Conservation (phyloP, 1,140 invertebrate species). For the Drosophila persimilis region DNA sequence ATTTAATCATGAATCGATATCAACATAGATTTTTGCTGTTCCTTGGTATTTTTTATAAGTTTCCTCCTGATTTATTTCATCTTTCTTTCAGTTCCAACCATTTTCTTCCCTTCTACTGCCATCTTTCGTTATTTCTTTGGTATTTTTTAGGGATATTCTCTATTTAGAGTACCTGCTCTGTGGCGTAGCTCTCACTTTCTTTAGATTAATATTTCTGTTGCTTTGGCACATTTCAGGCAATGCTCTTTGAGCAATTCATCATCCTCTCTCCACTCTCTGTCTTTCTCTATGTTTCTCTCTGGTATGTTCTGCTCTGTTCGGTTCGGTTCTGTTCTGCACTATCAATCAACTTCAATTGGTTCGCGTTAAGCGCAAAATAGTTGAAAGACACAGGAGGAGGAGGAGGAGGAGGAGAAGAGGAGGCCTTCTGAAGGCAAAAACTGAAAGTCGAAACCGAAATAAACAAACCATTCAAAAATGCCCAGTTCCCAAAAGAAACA, state of each 20-base stretch:
- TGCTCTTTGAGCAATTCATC: slow-evolving; percentile 14
- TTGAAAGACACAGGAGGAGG: slow-evolving; percentile 28
- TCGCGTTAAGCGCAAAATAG: slow-evolving; percentile 74
- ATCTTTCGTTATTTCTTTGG: too few relatives aligned
- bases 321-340: slow-evolving; percentile 11
- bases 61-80: too few relatives aligned
- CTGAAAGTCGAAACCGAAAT: slow-evolving; percentile 43
- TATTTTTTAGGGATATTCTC: too few relatives aligned
- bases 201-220: slow-evolving; percentile 15
- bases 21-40: too few relatives aligned
- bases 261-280: not conserved
- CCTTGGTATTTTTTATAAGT: too few relatives aligned
- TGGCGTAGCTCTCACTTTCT: not conserved
- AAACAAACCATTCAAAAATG: slow-evolving; percentile 42
- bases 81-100: too few relatives aligned
- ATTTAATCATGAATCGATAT: too few relatives aligned
- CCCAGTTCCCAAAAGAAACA: slow-evolving; percentile 56
- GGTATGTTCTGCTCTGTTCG: too few relatives aligned
- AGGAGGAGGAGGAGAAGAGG: not conserved
- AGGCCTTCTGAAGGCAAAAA: not conserved
- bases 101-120: too few relatives aligned
- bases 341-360: slow-evolving; percentile 79
- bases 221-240: too few relatives aligned
- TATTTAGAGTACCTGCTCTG: too few relatives aligned
- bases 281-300: too few relatives aligned